A percentile compares a stretch with the other conserved stretches of the same genome.
Conservation (phyloP, 2,113 vertebrate genomes). For the Coryphaenoides rupestris region DNA sequence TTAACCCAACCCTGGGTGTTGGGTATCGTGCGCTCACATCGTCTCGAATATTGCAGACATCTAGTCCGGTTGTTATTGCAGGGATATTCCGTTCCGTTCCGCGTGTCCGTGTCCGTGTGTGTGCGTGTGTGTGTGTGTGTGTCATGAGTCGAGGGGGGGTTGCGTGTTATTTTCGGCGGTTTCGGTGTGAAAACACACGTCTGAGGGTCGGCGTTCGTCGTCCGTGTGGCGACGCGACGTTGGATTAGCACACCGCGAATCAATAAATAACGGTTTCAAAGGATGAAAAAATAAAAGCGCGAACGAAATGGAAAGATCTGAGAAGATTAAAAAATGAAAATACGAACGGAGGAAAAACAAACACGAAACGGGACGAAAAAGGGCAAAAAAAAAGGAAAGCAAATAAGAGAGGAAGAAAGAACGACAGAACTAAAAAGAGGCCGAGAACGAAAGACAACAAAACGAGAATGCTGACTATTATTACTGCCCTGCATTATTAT, state of each 20-base stretch:
- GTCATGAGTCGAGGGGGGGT: constrained; percentile 58
- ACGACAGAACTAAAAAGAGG: constrained; percentile 22
- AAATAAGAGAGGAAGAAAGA: constrained; percentile 5
- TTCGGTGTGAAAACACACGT: constrained; percentile 63
- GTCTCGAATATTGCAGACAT: constrained; percentile 6
- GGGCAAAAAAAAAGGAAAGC: constrained; percentile 6
- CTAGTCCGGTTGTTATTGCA: constrained; percentile 45
- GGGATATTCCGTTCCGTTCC: constrained; percentile 36
- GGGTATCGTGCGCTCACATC: not conserved
- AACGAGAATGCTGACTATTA: constrained; percentile 42
- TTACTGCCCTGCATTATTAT: constrained; percentile 33
- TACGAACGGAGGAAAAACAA: too few species aligned
- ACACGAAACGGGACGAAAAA: too few species aligned
- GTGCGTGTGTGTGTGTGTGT: constrained; percentile 35
- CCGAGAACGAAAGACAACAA: not conserved
- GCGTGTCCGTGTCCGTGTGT: too few species aligned
- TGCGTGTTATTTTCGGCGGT: constrained; percentile 48
- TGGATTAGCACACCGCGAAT: too few species aligned
- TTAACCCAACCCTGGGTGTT: constrained; percentile 11
- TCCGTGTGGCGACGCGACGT: too few species aligned
- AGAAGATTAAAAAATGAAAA: too few species aligned
- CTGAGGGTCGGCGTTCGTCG: too few species aligned
- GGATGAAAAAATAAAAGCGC: too few species aligned
- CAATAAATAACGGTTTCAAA: too few species aligned
- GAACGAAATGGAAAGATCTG: too few species aligned